phyloP scores from a whole-genome alignment of 2,797 vertebrate species.

The Melanogrammus aeglefinus region DNA sequence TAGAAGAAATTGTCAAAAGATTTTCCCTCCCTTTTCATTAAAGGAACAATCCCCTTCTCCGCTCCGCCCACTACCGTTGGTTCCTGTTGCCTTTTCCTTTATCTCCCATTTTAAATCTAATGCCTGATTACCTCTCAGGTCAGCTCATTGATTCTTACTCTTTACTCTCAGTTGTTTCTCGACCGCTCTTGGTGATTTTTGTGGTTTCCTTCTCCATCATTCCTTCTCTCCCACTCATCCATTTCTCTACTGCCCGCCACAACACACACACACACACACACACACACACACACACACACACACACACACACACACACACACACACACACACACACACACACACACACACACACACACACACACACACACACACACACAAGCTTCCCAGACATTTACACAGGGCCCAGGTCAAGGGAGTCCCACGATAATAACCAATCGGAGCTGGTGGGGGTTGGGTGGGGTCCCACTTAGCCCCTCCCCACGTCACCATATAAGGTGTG shows the following conservation, averaged over 20 bases:
- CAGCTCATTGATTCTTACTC: neutral
- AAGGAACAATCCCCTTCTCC: conserved; percentile 18
- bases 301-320: conserved; percentile 2
- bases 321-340: neutral
- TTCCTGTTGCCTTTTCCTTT: neutral
- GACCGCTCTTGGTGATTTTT: neutral
- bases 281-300: neutral
- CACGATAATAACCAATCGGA: conserved; percentile 75
- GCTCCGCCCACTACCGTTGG: neutral
- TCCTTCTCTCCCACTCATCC: neutral
- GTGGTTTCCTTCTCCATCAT: neutral
- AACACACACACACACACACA: neutral
- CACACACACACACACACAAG: neutral
- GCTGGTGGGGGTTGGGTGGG: conserved; percentile 36
- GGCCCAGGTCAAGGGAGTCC: conserved; percentile 75
- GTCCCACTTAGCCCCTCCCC: conserved; percentile 70
- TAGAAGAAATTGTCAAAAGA: conserved; percentile 47
- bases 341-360: conserved; percentile 4
- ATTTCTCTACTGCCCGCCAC: neutral
- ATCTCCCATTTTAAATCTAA: conserved; percentile 1
- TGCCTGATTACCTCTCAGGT: neutral
- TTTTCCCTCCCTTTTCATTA: conserved; percentile 11
- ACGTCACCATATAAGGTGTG: conserved; percentile 90
- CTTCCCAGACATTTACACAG: conserved; percentile 80
- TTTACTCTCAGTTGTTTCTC: neutral